Base-by-base conservation (phyloP, 2,797 vertebrate species). In the Gymnothorax javanicus region DNA sequence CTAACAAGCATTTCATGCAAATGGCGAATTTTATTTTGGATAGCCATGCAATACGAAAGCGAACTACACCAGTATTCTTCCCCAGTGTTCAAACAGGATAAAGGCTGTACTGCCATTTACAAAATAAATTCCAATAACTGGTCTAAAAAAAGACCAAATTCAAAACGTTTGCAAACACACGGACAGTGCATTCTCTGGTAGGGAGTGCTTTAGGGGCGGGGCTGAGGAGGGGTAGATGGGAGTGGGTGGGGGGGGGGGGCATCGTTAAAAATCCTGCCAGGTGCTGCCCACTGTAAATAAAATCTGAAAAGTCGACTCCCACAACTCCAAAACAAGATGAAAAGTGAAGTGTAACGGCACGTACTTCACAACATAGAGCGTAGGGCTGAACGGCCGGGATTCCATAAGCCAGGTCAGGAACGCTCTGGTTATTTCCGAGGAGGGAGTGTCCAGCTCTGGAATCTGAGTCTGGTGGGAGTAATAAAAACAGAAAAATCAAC, bases 391-490 rank as follows among this genome's bases (percentile, higher is more conserved):
- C 0, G 97, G 95, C 91, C 97, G 90, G 87, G 93, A 96, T 75
- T 99, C 98, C 94, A 96, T 96, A 87, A 99, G 97, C 98, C 98
- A 99, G 87, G 96, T 96, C 87, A 99, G 92, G 91, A 99, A 97
- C 50, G 97, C 96, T 88, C 96, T 93, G 4, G 97, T 92, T 89
- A 97, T 95, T 93, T 97, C 97, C 0, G 98, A 99, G 86, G 96
- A 94, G 73, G 93, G 91, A 0, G 96, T 98, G 90, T 98, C 96
- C 93, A 98, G 93, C 91, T 98, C 97, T 43, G 98, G 98, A 92
- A 99, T 95, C 90, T 97, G 96, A 17, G 91, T 96, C 98, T 99
- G 94, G 54, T 85, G 20, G 8, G 73, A 77, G 73, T 50, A 85
- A 90, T 91, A 6, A 86, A 90, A 82, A 50, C 9, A 25, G n/a